phyloP scores from a whole-genome alignment of 2,888 invertebrate genomes.

The Morpho achilles region DNA sequence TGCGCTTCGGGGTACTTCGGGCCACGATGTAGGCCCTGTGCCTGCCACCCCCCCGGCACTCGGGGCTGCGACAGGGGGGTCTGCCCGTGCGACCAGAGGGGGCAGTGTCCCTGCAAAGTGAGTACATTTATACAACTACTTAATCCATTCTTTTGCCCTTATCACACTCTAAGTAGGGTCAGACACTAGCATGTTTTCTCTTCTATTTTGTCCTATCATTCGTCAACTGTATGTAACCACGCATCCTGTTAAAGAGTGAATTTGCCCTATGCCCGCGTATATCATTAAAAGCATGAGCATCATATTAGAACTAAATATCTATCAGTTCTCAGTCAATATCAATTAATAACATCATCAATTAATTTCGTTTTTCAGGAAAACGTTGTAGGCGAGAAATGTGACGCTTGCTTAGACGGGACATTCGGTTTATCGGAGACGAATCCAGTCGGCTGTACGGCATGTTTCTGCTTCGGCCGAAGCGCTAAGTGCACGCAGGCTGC shows the following conservation, averaged over 20 bases:
- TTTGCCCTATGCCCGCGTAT: too few relatives aligned
- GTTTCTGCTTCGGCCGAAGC: constrained; percentile 97
- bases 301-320: too few relatives aligned
- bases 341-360: too few relatives aligned
- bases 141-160: too few relatives aligned
- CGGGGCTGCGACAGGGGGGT: constrained; percentile 72
- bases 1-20: constrained; percentile 94
- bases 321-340: too few relatives aligned
- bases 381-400: constrained; percentile 91
- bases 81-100: constrained; percentile 86
- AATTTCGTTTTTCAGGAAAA: constrained; percentile 79
- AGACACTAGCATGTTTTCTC: too few relatives aligned
- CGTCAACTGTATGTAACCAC: too few relatives aligned
- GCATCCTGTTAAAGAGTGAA: too few relatives aligned
- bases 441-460: constrained; percentile 93
- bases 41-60: constrained; percentile 89
- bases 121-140: background rate
- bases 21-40: constrained; percentile 91
- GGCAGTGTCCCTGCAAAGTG: constrained; percentile 95
- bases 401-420: constrained; percentile 89
- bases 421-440: constrained; percentile 90
- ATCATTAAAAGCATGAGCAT: too few relatives aligned
- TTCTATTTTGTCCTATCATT: too few relatives aligned
- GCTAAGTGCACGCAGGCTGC: constrained; percentile 88
- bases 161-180: too few relatives aligned